Base-by-base conservation (phyloP, 2,113 vertebrate species). In the Cephalopterus ornatus region DNA sequence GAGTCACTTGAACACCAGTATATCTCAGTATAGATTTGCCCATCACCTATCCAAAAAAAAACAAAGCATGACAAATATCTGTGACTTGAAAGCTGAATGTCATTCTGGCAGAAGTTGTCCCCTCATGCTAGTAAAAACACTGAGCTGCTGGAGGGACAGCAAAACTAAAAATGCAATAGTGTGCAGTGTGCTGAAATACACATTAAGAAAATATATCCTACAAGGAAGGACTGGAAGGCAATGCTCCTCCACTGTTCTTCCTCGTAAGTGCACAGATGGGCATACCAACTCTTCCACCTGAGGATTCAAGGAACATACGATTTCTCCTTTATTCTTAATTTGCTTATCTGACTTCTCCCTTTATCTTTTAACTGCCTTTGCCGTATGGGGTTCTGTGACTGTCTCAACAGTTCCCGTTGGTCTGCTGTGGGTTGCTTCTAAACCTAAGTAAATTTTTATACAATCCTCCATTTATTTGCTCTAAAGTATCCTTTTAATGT, bases 221-320 rank as follows among this genome's bases (percentile, higher is more conserved):
- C 33, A 67, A 61, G 6, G 23, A 44, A 66, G 17, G 5, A 42
- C 41, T 65, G 16, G 11, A 78, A 66, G 6, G 8, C 16, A 81
- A 23, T n/a, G 13, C 3, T 80, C 14, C 10, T 83, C 26, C 33
- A 33, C 8, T 46, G 6, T 47, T 65, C 12, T 52, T 49, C 41
- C 41, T 22, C 7, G 9, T 5, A 37, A 6, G 1, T 75, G 9
- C 14, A 76, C 6, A 3, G 12, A 49, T 41, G 22, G 1, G 1
- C 6, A 12, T 4, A 14, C 3, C 4, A 66, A 8, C 15, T 27
- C 30, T 71, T 74, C 33, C 13, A 44, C 16, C 12, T 44, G 18
- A 67, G 18, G 17, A 14, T 52, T 81, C 59, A 55, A 81, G 16
- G 18, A 93, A 42, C 6, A 26, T 14, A 33, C 0, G 2, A 5